Evolutionary conservation across 1,140 invertebrate species (phyloP).

Genomic region (honey bee (Apis mellifera)): Amel_HAv3.1 CM009941.2:2601001-2601500

Average conservation of each 20-base stretch:
- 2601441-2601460: not conserved
- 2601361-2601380: not conserved
- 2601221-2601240: not conserved
- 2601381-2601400: not conserved
- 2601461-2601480: not conserved
- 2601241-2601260: not conserved
- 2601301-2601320: conserved; percentile 14
- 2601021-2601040: not conserved
- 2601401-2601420: not conserved
- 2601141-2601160: not conserved
- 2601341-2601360: not conserved
- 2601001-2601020: not conserved
- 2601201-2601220: not conserved
- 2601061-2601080: not conserved
- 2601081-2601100: not conserved
- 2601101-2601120: not conserved
- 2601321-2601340: not conserved
- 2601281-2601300: conserved; percentile 10
- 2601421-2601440: not conserved
- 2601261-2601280: conserved; percentile 9
- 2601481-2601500: not conserved
- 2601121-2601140: not conserved
- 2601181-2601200: conserved; percentile 1
- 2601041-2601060: not conserved
- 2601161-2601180: not conserved